Conservation (phyloP, 64 coral and sea anemone genomes). For the Montipora sp. region DNA sequence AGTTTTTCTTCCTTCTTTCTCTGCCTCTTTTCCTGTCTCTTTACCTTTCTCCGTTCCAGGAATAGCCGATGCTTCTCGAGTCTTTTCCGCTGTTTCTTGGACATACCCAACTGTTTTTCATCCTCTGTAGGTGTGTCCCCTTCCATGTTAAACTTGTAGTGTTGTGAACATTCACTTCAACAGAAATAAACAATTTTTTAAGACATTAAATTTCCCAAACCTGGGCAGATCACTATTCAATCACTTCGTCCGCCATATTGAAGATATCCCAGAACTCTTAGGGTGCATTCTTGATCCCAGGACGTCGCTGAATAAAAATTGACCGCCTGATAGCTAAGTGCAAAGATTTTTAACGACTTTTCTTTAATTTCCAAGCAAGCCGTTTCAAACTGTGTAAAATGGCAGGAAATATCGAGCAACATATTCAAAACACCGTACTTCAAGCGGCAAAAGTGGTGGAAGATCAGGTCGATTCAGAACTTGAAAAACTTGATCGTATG, state of each 20-base stretch:
- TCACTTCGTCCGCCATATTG: slow-evolving; percentile 80
- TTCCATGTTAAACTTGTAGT: background rate
- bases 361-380: background rate
- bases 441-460: slow-evolving; percentile 91
- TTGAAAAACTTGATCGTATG: slow-evolving; percentile 87
- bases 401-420: slow-evolving; percentile 67
- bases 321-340: slow-evolving; percentile 63
- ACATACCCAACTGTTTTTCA: slow-evolving; percentile 11
- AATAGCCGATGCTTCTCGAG: slow-evolving; percentile 73
- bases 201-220: no score
- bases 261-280: slow-evolving; percentile 48
- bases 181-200: background rate
- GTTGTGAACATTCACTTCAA: background rate
- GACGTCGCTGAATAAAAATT: slow-evolving; percentile 40
- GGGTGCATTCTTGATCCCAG: slow-evolving; percentile 24
- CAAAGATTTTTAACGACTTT: background rate
- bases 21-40: slow-evolving; percentile 67
- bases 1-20: slow-evolving; percentile 60
- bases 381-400: background rate
- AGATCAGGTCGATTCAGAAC: slow-evolving; percentile 94
- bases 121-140: background rate
- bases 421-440: slow-evolving; percentile 86
- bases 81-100: slow-evolving; percentile 83
- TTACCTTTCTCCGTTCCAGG: slow-evolving; percentile 68
- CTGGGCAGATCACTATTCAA: no score